These are phyloP conservation scores for Phocoena sinus DNA, from an alignment of 2,113 vertebrate species.

Conservation along the genomic window DNA sequence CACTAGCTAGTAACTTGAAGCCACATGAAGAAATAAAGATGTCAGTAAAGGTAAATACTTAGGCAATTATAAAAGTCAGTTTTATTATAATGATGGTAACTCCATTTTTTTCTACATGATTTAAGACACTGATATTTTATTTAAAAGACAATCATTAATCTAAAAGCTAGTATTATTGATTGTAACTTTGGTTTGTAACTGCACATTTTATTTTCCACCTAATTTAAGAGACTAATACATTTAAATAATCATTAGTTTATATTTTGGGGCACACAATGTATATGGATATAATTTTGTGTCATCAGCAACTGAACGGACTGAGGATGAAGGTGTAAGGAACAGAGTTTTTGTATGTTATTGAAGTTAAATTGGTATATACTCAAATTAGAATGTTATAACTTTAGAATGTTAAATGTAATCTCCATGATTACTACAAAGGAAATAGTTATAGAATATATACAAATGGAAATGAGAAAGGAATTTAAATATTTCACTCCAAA, in stretches of 20 bases:
- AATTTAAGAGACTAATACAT: background rate
- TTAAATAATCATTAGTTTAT: background rate
- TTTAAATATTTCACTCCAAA: background rate
- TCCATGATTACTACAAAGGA: background rate
- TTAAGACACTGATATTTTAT: background rate
- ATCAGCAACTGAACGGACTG: background rate
- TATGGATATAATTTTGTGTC: background rate
- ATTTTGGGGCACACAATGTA: background rate
- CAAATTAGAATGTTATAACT: background rate
- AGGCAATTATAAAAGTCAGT: background rate
- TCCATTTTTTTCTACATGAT: background rate
- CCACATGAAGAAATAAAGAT: background rate
- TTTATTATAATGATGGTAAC: background rate
- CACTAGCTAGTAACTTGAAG: background rate
- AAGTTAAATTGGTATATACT: background rate
- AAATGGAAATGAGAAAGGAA: background rate
- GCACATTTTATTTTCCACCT: background rate
- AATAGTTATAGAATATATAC: background rate
- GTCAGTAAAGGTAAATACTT: background rate
- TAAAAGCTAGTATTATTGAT: background rate
- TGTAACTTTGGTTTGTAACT: background rate
- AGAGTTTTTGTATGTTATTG: background rate
- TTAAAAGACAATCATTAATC: background rate
- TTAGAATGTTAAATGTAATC: background rate
- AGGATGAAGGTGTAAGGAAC: background rate